Base-by-base conservation (phyloP, 2,888 invertebrate species). In the Euplexia lucipara region DNA sequence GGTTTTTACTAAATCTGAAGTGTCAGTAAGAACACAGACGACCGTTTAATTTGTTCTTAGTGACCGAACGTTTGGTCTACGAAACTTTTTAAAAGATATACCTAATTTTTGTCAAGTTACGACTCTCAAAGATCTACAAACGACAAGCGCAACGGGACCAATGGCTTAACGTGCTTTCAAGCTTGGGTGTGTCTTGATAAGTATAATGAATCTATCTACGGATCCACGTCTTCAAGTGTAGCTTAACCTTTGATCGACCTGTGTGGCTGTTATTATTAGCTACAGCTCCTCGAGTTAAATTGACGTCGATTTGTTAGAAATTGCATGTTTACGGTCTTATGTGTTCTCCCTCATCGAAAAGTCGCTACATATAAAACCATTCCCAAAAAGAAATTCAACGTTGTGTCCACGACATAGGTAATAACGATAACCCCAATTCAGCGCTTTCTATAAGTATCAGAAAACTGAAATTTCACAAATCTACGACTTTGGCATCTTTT, bases 401-500 rank as follows among this genome's bases (percentile, higher is more conserved):
- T 53, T 42, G 22, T 44, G 22, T 65, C 9, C 9, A 12, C 12
- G 16, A 45, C 39, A 32, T 37, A n/a, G n/a, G n/a, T n/a, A 42
- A n/a, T 1, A 56, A 45, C 18, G 51, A 34, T 30, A 20, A 37
- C 9, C 18, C 20, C 12, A 41, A 9, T 32, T n/a, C 16, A 20
- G 32, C 42, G 37, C n/a, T 22, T 42, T 47, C 22, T 37, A 22
- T n/a, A n/a, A n/a, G n/a, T n/a, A 32, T 32, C 14, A 16, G 16
- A 35, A 48, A n/a, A 59, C 37, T 32, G 35, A 37, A 48, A 18
- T 18, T 35, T 20, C 42, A 44, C 10, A 20, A 16, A 32, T n/a
- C 4, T 12, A n/a, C n/a, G 41, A 26, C 10, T 37, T 51, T 30
- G n/a, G 16, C 0, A 45, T 34, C 20, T 32, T 48, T 57, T 41